Base-by-base conservation (phyloP, 2,113 vertebrate species). In the Heterotis niloticus region DNA sequence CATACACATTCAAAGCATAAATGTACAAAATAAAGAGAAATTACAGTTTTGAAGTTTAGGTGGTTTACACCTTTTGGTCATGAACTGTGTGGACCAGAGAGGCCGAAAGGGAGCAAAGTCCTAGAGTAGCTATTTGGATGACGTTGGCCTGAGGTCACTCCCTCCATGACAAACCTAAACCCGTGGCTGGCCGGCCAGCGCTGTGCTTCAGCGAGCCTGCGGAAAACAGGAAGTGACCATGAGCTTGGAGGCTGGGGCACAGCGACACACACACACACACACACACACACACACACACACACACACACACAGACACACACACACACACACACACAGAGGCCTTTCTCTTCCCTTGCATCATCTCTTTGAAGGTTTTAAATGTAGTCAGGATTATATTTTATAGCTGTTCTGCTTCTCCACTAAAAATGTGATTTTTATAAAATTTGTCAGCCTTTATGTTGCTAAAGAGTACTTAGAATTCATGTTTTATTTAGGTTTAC, bases 151-250 rank as follows among this genome's bases (percentile, higher is more conserved):
- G 56, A 59, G 54, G 54, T 59, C 54, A 74, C 13, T 18, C 54
- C 51, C 52, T 73, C 54, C 24, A 26, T 74, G 54, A 28, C 24
- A 24, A 24, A 12, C 54, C 1, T 5, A 24, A 54, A 74, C 5
- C 23, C 24, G 20, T 29, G 20, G 69, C 34, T 7, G 71, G 20
- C 10, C 23, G 23, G 52, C 71, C 13, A 23, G 54, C 52, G 54
- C n/a, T 74, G 34, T 24, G 54, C 71, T 57, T 20, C 34, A 51
- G 54, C 10, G 54, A 74, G 52, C 54, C 14, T 74, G 71, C 5
- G 13, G 52, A 74, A 74, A 74, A 74, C 54, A 74, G 71, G 71
- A 73, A 73, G 71, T 16, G 16, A 57, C 23, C 51, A 14, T 5
- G 23, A 51, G 70, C n/a, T 18, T 5, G 2, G 44, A 54, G 44